Evolutionary conservation across 2,113 vertebrate genomes (phyloP).

Genomic region (Albula glossodonta): DNA sequence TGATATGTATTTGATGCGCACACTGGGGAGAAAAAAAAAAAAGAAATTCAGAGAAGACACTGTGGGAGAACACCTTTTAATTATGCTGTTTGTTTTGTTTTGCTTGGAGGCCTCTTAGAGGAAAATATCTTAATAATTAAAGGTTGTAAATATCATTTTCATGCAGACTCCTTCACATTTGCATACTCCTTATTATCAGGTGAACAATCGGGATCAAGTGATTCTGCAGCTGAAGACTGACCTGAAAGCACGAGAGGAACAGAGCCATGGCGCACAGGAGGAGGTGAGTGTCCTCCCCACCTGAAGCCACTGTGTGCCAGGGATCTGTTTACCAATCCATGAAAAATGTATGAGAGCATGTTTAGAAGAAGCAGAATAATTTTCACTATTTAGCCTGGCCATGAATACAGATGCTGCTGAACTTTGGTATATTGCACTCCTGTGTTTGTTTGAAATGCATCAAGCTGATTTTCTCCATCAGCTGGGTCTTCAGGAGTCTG

Average conservation of each 20-base stretch:
- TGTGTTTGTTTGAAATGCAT: constrained; percentile 27
- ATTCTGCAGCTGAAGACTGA: constrained; percentile 61
- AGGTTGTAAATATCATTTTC: neutral
- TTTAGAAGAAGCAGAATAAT: constrained; percentile 53
- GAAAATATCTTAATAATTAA: constrained; percentile 7
- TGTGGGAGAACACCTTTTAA: neutral
- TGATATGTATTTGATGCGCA: neutral
- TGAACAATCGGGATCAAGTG: constrained; percentile 54
- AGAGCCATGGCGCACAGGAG: constrained; percentile 48
- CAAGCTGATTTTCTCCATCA: constrained; percentile 34
- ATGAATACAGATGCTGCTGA: constrained; percentile 55
- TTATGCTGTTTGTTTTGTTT: constrained; percentile 13
- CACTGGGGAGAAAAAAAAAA: neutral
- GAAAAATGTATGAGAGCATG: constrained; percentile 55
- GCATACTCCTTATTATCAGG: constrained; percentile 38
- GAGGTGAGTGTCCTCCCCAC: constrained; percentile 51
- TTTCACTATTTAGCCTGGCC: constrained; percentile 56
- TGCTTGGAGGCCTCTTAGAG: neutral
- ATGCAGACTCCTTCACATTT: neutral
- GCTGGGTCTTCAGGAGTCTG: constrained; percentile 58
- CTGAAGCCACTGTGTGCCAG: constrained; percentile 39
- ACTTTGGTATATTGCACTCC: constrained; percentile 29
- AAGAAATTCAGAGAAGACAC: neutral
- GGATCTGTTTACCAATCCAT: constrained; percentile 53
- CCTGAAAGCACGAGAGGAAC: constrained; percentile 53